These are phyloP conservation scores for Athene noctua DNA, from an alignment of 2,113 vertebrate species.

Conservation along the genomic window DNA sequence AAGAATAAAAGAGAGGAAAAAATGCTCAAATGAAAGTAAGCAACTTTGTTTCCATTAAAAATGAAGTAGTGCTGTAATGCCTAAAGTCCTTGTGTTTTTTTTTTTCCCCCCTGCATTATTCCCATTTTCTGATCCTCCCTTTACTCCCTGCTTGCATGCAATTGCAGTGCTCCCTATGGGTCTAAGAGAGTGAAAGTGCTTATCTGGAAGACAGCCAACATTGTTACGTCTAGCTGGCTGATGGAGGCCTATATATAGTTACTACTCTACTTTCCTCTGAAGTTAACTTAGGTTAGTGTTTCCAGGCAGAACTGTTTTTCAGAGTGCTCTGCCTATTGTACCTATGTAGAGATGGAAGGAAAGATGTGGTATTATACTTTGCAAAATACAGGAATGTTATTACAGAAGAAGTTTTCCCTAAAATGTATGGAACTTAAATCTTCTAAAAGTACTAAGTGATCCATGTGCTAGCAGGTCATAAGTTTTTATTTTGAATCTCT, in stretches of 20 bases:
- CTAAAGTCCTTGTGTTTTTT: neutral
- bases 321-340: neutral
- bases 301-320: neutral
- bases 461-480: neutral
- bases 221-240: neutral
- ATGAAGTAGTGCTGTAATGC: neutral
- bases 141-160: neutral
- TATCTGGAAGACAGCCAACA: slow-evolving; percentile 7
- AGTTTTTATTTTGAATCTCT: neutral
- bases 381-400: neutral
- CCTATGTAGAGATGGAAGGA: neutral
- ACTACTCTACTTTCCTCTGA: neutral
- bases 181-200: slow-evolving; percentile 15
- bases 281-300: neutral
- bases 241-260: neutral
- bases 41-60: slow-evolving; percentile 15
- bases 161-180: slow-evolving; percentile 9
- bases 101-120: neutral
- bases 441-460: neutral
- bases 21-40: neutral
- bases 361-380: neutral
- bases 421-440: neutral
- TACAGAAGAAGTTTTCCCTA: neutral
- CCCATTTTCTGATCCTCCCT: neutral
- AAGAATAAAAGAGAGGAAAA: neutral